phyloP scores from a whole-genome alignment of 2,113 vertebrate genomes.

The Solea solea region DNA sequence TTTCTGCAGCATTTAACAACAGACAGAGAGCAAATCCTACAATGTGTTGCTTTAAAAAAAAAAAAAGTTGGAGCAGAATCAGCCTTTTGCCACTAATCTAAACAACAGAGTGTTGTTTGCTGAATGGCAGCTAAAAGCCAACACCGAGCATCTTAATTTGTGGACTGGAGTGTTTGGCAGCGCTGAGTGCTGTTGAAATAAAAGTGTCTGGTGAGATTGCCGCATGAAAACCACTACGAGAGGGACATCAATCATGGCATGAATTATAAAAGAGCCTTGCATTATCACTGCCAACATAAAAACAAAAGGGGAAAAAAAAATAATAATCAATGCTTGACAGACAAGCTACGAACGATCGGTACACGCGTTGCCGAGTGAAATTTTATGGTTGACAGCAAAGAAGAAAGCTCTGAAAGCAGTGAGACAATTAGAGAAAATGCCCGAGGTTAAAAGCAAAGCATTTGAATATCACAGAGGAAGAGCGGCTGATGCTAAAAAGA shows the following conservation, averaged over 20 bases:
- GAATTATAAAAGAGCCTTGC: slow-evolving; percentile 66
- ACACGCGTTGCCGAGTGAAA: background rate
- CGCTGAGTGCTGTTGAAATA: slow-evolving; percentile 30
- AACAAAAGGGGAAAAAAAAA: slow-evolving; percentile 31
- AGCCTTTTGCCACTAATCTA: slow-evolving; percentile 5
- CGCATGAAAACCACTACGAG: slow-evolving; percentile 54
- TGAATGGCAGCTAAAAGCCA: slow-evolving; percentile 63
- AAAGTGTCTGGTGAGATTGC: slow-evolving; percentile 48
- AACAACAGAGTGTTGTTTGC: slow-evolving; percentile 24
- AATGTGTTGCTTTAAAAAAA: too few species aligned
- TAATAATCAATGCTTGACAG: slow-evolving; percentile 48
- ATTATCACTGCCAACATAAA: slow-evolving; percentile 53
- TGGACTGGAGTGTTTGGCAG: slow-evolving; percentile 46
- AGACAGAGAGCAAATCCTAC: too few species aligned
- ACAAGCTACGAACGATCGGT: slow-evolving; percentile 47
- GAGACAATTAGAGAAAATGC: slow-evolving; percentile 49
- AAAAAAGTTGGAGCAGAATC: background rate
- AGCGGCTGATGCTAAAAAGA: slow-evolving; percentile 43
- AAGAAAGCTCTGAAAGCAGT: slow-evolving; percentile 26
- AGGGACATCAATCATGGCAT: slow-evolving; percentile 63
- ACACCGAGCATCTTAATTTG: slow-evolving; percentile 59
- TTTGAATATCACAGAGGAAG: slow-evolving; percentile 14
- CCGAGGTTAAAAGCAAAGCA: background rate
- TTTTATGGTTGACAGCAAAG: background rate
- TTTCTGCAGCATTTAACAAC: too few species aligned